A percentile compares a stretch with the other conserved stretches of the same genome.
phyloP scores from a whole-genome alignment of 2,888 invertebrate genomes.

The Erebia epiphron region DNA sequence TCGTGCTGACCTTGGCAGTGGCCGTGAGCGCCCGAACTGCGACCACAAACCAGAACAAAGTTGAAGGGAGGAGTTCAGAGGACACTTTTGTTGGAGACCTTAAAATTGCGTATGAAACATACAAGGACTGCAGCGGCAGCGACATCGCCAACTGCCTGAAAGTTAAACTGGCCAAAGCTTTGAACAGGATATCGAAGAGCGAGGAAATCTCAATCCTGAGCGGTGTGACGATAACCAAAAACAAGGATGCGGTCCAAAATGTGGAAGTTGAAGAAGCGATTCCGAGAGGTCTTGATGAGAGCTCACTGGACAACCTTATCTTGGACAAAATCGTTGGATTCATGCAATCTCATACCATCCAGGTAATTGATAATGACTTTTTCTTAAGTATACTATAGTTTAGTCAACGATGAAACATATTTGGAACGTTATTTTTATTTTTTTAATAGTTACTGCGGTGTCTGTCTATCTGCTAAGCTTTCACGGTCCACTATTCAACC shows the following conservation, averaged over 20 bases:
- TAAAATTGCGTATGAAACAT: conserved; percentile 89
- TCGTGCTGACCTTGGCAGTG: conserved; percentile 80
- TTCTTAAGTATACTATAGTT: not conserved
- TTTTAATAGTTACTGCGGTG: no score
- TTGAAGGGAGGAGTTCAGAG: conserved; percentile 71
- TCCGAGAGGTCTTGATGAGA: conserved; percentile 88
- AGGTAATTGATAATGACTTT: conserved; percentile 73
- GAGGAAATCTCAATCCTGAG: conserved; percentile 87
- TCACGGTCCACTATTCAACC: no score
- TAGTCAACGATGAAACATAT: not conserved
- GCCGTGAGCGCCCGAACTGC: conserved; percentile 80
- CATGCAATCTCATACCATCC: conserved; percentile 90
- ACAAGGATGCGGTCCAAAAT: conserved; percentile 74
- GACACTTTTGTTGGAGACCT: conserved; percentile 85
- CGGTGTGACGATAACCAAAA: conserved; percentile 89
- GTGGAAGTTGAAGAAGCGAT: conserved; percentile 87
- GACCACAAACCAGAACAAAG: conserved; percentile 72
- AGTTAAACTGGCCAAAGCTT: conserved; percentile 88
- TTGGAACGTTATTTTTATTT: no score
- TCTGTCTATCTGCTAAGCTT: no score
- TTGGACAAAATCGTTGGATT: conserved; percentile 88
- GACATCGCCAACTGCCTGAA: conserved; percentile 90
- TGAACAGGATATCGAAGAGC: conserved; percentile 88
- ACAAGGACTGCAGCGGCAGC: conserved; percentile 89
- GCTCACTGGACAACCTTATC: conserved; percentile 89